Evolutionary conservation across 2,888 invertebrate species (phyloP), one percentile per base, ranked within the genome.

Genomic region (Drosophila sordidula): DNA sequence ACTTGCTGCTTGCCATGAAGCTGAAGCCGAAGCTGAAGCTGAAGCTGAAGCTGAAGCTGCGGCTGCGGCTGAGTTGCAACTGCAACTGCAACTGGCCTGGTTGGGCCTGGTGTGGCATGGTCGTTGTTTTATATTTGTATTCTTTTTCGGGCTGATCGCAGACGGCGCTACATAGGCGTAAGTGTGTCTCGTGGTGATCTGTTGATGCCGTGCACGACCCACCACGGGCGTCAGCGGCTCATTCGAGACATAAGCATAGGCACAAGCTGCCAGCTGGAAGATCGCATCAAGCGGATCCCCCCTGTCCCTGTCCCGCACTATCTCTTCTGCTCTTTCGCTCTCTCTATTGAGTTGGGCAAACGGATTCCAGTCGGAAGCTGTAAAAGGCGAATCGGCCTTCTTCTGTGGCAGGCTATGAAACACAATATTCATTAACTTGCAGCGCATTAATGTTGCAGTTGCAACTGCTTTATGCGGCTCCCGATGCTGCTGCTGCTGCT

Each of bases 361-460:
- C 90, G 84, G 89, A 84, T 90, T 82, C 90, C 89, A 90, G 81
- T 89, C 90, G 89, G 91, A 90, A 90, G 90, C 90, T 87, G 88
- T 79, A 88, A 90, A 85, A 85, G 86, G 89, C 66, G 87, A 88
- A 86, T 70, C 67, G 59, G 86, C 71, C 82, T 84, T 72, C 89
- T 80, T 75, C 87, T 79, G 86, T 78, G 80, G 78, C 82, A 85
- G 90, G 86, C 89, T 85, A 86, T 90, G 88, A 88, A 89, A 90
- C 90, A 89, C 83, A 90, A 89, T 90, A 90, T 90, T 90, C 90
- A 90, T 90, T 90, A 90, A 90, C 91, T 90, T 90, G 88, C 86
- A 85, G 89, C 80, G 87, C 87, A 85, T 89, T 89, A 90, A 90
- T 89, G 90, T 78, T 84, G 81, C 68, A 69, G 72, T 55, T 67